Conservation (phyloP, 2,113 vertebrate genomes). For the Sinocyclocheilus anophthalmus region DNA sequence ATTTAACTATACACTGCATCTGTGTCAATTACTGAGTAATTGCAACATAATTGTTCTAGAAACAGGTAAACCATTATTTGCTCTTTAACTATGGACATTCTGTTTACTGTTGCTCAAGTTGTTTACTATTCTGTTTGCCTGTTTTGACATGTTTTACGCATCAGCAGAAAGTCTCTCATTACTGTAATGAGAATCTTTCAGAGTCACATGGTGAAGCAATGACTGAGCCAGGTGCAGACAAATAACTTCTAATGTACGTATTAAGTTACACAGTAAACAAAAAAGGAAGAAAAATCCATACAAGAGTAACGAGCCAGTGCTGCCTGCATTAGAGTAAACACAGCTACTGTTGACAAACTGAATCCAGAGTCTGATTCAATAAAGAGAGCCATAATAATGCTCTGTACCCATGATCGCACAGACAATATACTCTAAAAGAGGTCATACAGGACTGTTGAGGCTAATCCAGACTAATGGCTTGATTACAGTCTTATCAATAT, state of each 20-base stretch:
- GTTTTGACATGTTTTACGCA: constrained; percentile 51
- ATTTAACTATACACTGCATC: constrained; percentile 8
- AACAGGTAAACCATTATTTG: constrained; percentile 51
- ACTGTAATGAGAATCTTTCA: constrained; percentile 54
- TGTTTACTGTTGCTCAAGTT: constrained; percentile 31
- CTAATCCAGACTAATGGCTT: neutral
- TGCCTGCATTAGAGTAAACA: constrained; percentile 71
- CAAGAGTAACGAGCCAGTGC: constrained; percentile 75
- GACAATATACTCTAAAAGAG: constrained; percentile 25
- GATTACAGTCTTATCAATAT: constrained; percentile 5
- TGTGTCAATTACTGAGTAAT: constrained; percentile 38
- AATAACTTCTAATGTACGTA: constrained; percentile 60
- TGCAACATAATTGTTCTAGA: constrained; percentile 29
- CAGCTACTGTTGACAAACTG: constrained; percentile 70
- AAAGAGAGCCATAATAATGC: constrained; percentile 27
- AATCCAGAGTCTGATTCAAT: constrained; percentile 67
- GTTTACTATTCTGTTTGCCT: constrained; percentile 20
- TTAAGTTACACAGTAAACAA: constrained; percentile 67
- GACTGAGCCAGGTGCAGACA: constrained; percentile 76
- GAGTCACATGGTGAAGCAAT: constrained; percentile 67
- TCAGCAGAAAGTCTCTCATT: constrained; percentile 58
- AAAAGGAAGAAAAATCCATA: constrained; percentile 64
- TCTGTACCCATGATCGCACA: constrained; percentile 25
- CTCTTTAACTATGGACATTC: constrained; percentile 40
- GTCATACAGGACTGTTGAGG: neutral